phyloP scores from a whole-genome alignment of 2,797 vertebrate genomes.

The Leptoclinus maculatus region DNA sequence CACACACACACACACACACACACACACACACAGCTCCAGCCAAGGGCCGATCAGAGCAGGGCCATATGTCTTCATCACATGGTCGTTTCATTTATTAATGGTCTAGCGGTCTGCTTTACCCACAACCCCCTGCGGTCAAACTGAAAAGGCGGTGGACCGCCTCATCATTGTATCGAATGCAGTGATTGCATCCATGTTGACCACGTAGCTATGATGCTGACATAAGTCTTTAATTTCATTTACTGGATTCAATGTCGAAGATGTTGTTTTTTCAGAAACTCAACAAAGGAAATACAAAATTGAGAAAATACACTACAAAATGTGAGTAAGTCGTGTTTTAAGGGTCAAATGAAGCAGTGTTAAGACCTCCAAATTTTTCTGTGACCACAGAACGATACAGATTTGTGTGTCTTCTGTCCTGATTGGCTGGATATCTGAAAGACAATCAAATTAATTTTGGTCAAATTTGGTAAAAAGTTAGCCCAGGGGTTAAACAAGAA shows the following conservation, averaged over 20 bases:
- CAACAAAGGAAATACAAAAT: too few species aligned
- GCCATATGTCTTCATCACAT: constrained; percentile 72
- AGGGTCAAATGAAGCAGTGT: too few species aligned
- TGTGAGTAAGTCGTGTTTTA: too few species aligned
- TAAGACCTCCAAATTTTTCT: too few species aligned
- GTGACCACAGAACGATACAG: too few species aligned
- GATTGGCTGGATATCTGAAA: too few species aligned
- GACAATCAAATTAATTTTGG: too few species aligned
- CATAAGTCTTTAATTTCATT: neutral
- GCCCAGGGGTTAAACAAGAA: too few species aligned
- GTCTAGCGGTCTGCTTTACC: constrained; percentile 31
- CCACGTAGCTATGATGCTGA: neutral
- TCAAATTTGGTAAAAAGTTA: too few species aligned
- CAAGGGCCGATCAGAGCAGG: constrained; percentile 49
- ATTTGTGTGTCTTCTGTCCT: too few species aligned
- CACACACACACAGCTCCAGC: constrained; percentile 33
- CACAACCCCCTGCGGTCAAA: constrained; percentile 47
- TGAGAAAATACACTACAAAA: too few species aligned
- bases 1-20: constrained; percentile 28
- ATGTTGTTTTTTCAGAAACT: too few species aligned
- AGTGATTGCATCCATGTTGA: neutral
- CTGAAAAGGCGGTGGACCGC: neutral
- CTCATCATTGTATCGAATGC: neutral
- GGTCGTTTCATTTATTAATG: constrained; percentile 72
- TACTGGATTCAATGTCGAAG: neutral